These are phyloP conservation scores for Ibidorhyncha struthersii DNA, from an alignment of 2,113 vertebrate genomes.

Conservation along the genomic window DNA sequence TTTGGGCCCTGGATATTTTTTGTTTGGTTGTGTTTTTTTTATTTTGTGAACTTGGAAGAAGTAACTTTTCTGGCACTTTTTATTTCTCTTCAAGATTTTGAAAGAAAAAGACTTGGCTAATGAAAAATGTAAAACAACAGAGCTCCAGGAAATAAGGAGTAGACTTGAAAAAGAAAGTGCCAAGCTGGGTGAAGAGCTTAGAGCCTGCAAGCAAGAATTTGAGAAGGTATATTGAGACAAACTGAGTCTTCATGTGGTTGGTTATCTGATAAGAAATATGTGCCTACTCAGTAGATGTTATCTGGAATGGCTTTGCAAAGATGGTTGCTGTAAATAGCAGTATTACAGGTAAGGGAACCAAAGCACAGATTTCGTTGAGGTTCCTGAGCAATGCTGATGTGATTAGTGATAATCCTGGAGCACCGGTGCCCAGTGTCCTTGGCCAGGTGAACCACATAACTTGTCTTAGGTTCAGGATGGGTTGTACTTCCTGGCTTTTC, in stretches of 20 bases:
- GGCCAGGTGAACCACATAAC: not conserved
- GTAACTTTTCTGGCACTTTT: not conserved
- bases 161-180: constrained; percentile 82
- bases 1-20: not conserved
- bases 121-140: constrained; percentile 82
- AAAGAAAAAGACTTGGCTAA: constrained; percentile 86
- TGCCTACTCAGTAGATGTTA: not conserved
- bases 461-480: not conserved
- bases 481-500: not conserved
- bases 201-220: constrained; percentile 79
- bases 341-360: not conserved
- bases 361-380: not conserved
- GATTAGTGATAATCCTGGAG: not conserved
- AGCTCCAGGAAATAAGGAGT: constrained; percentile 82
- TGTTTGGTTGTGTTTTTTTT: not conserved
- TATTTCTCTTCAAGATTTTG: constrained; percentile 75
- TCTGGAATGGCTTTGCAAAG: constrained; percentile 3
- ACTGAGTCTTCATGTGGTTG: not conserved
- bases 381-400: not conserved
- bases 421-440: not conserved
- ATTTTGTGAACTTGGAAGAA: not conserved
- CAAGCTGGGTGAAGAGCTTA: constrained; percentile 83
- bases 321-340: not conserved
- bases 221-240: constrained; percentile 82
- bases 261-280: not conserved